These are phyloP conservation scores for Grantiella picta DNA, from an alignment of 2,113 vertebrate species.

Conservation along the genomic window DNA sequence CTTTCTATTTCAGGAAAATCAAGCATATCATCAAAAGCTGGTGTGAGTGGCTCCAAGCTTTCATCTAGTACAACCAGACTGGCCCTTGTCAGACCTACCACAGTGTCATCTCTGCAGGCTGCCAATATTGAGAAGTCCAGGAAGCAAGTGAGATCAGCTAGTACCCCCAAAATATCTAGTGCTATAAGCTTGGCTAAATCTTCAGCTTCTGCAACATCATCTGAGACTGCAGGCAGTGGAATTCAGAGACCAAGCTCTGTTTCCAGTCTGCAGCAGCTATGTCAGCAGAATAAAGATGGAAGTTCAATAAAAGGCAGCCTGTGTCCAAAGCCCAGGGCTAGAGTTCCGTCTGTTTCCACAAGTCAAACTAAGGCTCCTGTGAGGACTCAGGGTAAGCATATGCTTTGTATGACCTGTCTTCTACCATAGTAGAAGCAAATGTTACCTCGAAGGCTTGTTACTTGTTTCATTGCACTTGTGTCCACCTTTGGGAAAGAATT, in stretches of 20 bases:
- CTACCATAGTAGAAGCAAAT: background rate
- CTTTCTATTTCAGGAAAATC: slow-evolving; percentile 52
- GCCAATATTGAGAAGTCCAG: background rate
- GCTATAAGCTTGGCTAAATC: background rate
- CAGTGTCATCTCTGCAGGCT: slow-evolving; percentile 4
- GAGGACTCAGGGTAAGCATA: slow-evolving; percentile 40
- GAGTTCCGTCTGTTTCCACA: background rate
- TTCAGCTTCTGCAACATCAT: background rate
- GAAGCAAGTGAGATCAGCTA: background rate
- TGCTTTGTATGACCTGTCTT: background rate
- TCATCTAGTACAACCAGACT: background rate
- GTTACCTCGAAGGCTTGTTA: background rate
- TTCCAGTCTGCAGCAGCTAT: background rate
- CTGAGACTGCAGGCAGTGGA: background rate
- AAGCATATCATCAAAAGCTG: slow-evolving; percentile 8
- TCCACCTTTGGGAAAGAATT: background rate
- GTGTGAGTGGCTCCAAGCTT: slow-evolving; percentile 47
- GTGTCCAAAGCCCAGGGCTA: slow-evolving; percentile 14
- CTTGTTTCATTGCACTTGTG: background rate
- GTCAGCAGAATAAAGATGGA: background rate
- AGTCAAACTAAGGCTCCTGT: background rate
- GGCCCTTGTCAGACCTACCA: slow-evolving; percentile 18
- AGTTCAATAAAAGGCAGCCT: background rate
- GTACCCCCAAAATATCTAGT: background rate
- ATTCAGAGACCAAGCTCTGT: background rate